Conservation (phyloP, 2,113 vertebrate genomes). For the Hystrix brachyura region DNA sequence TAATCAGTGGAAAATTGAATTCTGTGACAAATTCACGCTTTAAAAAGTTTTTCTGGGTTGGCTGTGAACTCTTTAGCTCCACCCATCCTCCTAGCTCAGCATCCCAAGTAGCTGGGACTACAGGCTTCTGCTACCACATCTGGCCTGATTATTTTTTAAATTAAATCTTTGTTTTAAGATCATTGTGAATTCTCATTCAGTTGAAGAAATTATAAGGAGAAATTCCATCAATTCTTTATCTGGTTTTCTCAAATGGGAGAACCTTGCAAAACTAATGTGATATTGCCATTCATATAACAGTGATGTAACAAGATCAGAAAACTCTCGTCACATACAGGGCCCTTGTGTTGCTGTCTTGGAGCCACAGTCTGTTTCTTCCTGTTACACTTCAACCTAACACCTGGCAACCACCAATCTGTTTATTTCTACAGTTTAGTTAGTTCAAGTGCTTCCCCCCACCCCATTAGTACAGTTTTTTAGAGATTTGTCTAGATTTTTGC, state of each 20-base stretch:
- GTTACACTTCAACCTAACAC: neutral
- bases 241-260: neutral
- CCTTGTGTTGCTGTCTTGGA: neutral
- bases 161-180: conserved; percentile 7
- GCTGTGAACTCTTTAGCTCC: neutral
- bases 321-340: neutral
- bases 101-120: neutral
- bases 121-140: no score
- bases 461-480: neutral
- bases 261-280: neutral
- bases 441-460: neutral
- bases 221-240: neutral
- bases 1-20: neutral
- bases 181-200: neutral
- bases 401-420: neutral
- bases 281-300: neutral
- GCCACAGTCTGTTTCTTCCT: neutral
- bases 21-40: neutral
- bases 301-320: neutral
- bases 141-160: neutral
- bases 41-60: neutral
- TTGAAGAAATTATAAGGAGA: conserved; percentile 46
- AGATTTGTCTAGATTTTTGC: neutral
- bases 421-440: neutral
- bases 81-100: neutral